Evolutionary conservation across 2,113 vertebrate genomes (phyloP).

Genomic region (Poeciliopsis retropinna): DNA sequence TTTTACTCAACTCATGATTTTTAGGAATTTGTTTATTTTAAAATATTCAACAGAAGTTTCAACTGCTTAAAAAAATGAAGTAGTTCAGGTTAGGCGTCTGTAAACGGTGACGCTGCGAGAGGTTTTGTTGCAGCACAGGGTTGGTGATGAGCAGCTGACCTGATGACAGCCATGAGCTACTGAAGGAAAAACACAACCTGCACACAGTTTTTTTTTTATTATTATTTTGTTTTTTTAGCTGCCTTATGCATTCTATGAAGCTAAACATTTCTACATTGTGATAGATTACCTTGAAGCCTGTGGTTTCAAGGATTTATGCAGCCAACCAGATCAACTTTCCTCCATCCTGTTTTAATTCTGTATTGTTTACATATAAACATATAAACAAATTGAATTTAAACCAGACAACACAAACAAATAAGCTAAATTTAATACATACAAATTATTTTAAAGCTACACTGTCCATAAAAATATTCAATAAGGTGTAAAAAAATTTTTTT

Average conservation of each 20-base stretch:
- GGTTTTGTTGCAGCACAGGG: not conserved
- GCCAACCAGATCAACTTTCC: not conserved
- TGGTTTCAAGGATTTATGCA: not conserved
- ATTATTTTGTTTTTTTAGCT: too few relatives aligned
- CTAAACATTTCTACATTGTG: not conserved
- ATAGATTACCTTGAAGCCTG: not conserved
- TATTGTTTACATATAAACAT: not conserved
- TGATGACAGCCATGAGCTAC: not conserved
- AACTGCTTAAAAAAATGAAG: not conserved
- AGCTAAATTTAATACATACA: too few relatives aligned
- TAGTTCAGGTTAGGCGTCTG: too few relatives aligned
- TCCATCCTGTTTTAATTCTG: not conserved
- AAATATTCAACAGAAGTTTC: not conserved
- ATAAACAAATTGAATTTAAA: not conserved
- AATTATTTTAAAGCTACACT: too few relatives aligned
- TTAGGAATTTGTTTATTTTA: not conserved
- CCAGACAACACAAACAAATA: not conserved
- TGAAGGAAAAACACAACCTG: not conserved
- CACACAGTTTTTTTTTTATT: not conserved
- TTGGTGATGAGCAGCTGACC: not conserved
- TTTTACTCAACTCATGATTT: not conserved
- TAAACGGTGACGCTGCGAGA: not conserved
- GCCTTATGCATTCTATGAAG: too few relatives aligned
- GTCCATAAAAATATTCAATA: too few relatives aligned
- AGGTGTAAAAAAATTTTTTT: too few relatives aligned